These are phyloP conservation scores for Syndactyla subalaris DNA, from an alignment of 2,797 vertebrate species.

Conservation along the genomic window DNA sequence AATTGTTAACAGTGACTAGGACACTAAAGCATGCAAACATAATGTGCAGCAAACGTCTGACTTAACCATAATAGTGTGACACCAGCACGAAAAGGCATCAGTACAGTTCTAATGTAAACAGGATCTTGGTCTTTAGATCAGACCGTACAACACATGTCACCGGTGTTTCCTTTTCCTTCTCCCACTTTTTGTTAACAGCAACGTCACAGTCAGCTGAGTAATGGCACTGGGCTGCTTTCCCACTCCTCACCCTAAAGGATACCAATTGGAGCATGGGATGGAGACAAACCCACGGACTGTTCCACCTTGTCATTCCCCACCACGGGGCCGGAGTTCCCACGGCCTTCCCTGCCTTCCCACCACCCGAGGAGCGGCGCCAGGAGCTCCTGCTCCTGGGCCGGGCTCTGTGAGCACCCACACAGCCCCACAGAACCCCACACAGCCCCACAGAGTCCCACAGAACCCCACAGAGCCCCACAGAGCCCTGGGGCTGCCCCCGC, in stretches of 20 bases:
- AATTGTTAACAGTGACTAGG: background rate
- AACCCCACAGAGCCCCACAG: background rate
- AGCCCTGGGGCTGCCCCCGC: background rate
- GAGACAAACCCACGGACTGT: background rate
- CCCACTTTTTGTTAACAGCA: background rate
- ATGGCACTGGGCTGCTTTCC: background rate
- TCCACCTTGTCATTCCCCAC: background rate
- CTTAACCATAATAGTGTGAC: background rate
- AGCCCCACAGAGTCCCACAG: background rate
- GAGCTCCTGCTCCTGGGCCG: background rate
- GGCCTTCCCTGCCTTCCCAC: background rate
- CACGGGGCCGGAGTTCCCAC: background rate
- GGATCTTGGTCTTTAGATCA: background rate
- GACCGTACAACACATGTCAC: background rate
- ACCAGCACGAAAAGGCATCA: background rate
- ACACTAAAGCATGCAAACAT: background rate
- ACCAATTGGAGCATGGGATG: rapidly evolving
- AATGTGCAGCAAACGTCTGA: background rate
- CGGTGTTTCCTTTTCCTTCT: background rate
- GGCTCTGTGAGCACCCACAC: background rate
- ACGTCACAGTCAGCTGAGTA: background rate
- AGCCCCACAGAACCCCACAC: background rate
- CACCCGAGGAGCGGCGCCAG: rapidly evolving
- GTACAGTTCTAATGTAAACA: background rate
- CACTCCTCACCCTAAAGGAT: background rate